These are phyloP conservation scores for Trichomycterus rosablanca DNA, from an alignment of 2,113 vertebrate species.

Conservation along the genomic window DNA sequence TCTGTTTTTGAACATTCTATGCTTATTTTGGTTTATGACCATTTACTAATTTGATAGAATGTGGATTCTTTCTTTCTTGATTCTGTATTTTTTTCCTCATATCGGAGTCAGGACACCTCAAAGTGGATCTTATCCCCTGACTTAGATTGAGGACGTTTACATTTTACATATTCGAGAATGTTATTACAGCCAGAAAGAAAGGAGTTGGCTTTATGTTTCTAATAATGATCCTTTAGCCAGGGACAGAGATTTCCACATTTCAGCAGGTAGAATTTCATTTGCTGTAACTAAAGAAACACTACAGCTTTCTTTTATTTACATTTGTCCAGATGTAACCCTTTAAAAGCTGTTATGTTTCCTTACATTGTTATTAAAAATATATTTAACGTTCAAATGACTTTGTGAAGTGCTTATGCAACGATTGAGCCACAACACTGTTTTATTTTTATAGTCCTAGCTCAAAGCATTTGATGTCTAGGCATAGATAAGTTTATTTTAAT, in stretches of 20 bases:
- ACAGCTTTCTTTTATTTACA: slow-evolving; percentile 52
- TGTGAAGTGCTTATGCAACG: slow-evolving; percentile 12
- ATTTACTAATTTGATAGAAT: background rate
- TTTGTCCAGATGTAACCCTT: slow-evolving; percentile 53
- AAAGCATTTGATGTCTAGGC: too few relatives aligned
- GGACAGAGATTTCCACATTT: slow-evolving; percentile 27
- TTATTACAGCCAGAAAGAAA: too few relatives aligned
- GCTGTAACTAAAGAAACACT: slow-evolving; percentile 43
- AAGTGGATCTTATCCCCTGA: slow-evolving; percentile 1
- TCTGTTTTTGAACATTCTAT: background rate
- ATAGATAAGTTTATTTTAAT: too few relatives aligned
- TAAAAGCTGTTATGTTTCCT: slow-evolving; percentile 52
- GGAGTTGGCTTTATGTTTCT: too few relatives aligned
- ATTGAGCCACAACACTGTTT: too few relatives aligned
- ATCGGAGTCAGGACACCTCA: slow-evolving; percentile 27
- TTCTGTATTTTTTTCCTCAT: background rate
- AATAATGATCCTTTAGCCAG: slow-evolving; percentile 26
- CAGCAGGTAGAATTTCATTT: slow-evolving; percentile 20
- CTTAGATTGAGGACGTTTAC: background rate
- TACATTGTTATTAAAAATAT: slow-evolving; percentile 53
- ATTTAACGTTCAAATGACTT: slow-evolving; percentile 54
- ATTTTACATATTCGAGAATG: too few relatives aligned
- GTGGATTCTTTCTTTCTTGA: background rate
- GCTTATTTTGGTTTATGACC: background rate
- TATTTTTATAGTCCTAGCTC: too few relatives aligned